Evolutionary conservation across 2,797 vertebrate species (phyloP), one percentile per base, ranked within the genome.

Genomic region (Parauchenoglanis ngamensis): DNA sequence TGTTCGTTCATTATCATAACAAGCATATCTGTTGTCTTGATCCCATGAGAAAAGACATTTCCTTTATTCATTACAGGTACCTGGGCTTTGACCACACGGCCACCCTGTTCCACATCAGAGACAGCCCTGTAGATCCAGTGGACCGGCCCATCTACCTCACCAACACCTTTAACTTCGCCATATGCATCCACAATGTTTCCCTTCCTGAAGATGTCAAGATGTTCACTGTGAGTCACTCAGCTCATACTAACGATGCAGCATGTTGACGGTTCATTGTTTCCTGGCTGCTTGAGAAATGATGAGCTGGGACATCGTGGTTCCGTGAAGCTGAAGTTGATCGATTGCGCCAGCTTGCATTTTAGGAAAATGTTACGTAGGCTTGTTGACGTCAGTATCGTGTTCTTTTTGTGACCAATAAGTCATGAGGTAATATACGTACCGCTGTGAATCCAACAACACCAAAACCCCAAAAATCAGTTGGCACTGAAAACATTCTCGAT

Each of bases 21-120:
- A 84, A 63, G 46, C 21, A 77, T 75, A 17, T 84, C 3, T 35
- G 10, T 78, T 23, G 54, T 57, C 12, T 82, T 67, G 11, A 11
- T 2, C 84, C 46, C 76, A 0, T 81, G 7, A 86, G 35, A 44
- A 19, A 57, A 44, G 15, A 25, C 59, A 21, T 57, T 73, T 31
- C 57, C 31, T 68, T 77, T 12, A 25, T 70, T 1, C 2, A 10
- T 73, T 59, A 44, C 90, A 97, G 96, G 83, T 99, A 99, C 87
- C 94, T 99, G 93, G 98, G 98, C 88, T 99, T 99, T 90, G 98
- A 99, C 94, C 97, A 99, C 87, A 96, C 97, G 77, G 97, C 97
- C 40, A 99, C 98, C 0, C 93, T 99, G 90, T 99, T 99, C 94
- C 98, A 99, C 93, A 98, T 99, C 91, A 95, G 97, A 89, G 98